Conservation (phyloP, 2,797 vertebrate genomes). For the Alca torda region DNA sequence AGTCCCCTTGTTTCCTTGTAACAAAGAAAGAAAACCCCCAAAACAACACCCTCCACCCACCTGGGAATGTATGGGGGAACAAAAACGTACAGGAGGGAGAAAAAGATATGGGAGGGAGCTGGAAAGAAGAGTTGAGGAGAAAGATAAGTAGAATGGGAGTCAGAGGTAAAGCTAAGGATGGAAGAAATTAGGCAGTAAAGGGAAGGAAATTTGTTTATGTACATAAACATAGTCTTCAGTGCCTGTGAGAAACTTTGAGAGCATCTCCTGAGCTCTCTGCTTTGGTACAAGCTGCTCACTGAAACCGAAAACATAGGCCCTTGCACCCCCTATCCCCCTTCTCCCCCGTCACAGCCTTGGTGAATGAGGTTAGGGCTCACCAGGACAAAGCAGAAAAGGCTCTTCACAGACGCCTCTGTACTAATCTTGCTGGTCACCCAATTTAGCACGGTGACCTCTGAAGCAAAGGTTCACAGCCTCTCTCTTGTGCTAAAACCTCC, state of each 20-base stretch:
- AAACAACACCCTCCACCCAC: not conserved
- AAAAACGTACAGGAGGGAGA: not conserved
- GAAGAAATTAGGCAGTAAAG: constrained; percentile 2
- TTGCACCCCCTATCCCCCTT: not conserved
- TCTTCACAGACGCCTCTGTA: not conserved
- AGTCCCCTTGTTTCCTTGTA: not conserved
- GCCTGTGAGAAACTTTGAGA: not conserved
- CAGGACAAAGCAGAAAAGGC: not conserved
- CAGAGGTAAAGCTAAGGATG: not conserved
- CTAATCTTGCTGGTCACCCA: not conserved
- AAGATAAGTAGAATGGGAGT: not conserved
- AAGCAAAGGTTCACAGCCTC: not conserved
- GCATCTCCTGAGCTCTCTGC: not conserved
- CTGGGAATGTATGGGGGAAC: not conserved
- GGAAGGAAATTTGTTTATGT: not conserved
- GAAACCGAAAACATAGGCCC: not conserved
- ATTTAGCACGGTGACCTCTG: not conserved
- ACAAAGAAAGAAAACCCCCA: not conserved
- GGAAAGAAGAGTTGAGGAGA: not conserved
- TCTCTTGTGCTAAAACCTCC: not conserved
- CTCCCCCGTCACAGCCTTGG: not conserved
- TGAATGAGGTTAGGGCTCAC: not conserved
- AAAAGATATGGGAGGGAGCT: not conserved
- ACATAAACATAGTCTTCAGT: not conserved
- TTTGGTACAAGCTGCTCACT: not conserved